Evolutionary conservation across 2,797 vertebrate genomes (phyloP), one percentile per base, ranked within the genome.

Genomic region (Enteromius anoplus): DNA sequence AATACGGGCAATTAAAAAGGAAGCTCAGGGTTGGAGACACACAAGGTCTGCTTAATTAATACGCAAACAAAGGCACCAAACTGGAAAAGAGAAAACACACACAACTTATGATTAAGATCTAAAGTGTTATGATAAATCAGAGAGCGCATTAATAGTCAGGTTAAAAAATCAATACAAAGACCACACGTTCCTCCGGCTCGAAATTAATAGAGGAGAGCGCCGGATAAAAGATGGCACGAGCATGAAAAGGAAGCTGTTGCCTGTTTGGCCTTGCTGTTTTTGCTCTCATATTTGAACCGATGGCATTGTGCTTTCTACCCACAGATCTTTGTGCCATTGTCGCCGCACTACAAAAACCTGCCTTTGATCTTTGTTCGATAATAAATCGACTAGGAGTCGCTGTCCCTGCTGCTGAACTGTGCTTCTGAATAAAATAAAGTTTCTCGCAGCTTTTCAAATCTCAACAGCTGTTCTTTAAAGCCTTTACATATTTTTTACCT

Each of bases 31-130:
- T 96, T 96, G 94, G 93, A 96, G 96, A 96, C 89, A 91, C 93
- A 94, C 94, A 96, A 96, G 95, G 95, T 97, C 96, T 92, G 93
- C 94, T 95, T 97, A 97, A 98, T 98, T 97, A 98, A 97, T 97
- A 96, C 93, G 95, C 95, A 97, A 97, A 98, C 96, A 98, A 97
- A 98, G 96, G 94, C 96, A 96, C 92, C 93, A 85, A 90, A 93
- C 93, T 95, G 94, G 95, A 96, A 94, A 86, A 88, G 70, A 78
- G 78, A 79, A 80, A 83, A 79, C 40, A 45, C 78, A 62, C 29
- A 93, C 91, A 93, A 94, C 95, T 92, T 94, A 93, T 96, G 96
- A 98, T 97, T 97, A 96, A 96, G 94, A 95, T 96, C 94, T 96
- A 94, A 97, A 96, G 95, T 96, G 96, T 96, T 95, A 93, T 94